Evolutionary conservation across 2,888 invertebrate species (phyloP).

Genomic region (Listrodromus nycthemerus): DNA sequence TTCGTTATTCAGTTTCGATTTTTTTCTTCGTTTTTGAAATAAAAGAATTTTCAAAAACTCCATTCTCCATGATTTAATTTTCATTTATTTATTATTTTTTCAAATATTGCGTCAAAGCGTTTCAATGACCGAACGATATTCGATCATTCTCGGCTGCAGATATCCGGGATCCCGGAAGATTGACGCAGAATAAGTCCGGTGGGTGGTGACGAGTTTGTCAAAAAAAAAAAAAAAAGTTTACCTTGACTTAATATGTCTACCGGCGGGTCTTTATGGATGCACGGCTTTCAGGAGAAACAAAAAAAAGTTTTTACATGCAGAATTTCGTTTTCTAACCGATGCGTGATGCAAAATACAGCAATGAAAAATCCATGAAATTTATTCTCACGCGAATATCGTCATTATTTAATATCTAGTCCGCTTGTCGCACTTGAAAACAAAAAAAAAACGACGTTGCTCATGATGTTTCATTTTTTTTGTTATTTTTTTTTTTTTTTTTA

Average conservation of each 20-base stretch:
- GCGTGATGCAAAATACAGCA: too few relatives aligned
- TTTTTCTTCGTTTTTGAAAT: too few relatives aligned
- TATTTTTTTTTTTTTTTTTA: background rate
- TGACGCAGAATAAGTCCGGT: background rate
- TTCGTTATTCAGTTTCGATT: background rate
- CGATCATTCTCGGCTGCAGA: background rate
- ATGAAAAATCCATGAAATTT: too few relatives aligned
- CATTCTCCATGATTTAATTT: background rate
- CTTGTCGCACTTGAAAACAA: too few relatives aligned
- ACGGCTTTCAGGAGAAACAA: too few relatives aligned
- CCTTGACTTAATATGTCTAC: slow-evolving; percentile 27
- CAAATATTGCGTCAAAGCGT: background rate
- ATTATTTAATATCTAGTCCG: background rate
- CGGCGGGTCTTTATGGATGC: too few relatives aligned
- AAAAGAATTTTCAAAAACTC: background rate
- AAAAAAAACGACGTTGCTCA: background rate
- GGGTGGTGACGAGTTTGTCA: too few relatives aligned
- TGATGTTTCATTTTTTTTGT: background rate
- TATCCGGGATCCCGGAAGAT: slow-evolving; percentile 43
- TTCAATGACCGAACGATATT: background rate
- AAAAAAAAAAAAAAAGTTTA: slow-evolving; percentile 24
- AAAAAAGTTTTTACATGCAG: too few relatives aligned
- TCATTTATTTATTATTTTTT: background rate
- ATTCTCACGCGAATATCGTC: background rate
- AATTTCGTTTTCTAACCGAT: too few relatives aligned